A percentile compares a stretch with the other conserved stretches of the same genome.
These are phyloP conservation scores for Zingel zingel DNA, from an alignment of 2,113 vertebrate species.

Conservation along the genomic window DNA sequence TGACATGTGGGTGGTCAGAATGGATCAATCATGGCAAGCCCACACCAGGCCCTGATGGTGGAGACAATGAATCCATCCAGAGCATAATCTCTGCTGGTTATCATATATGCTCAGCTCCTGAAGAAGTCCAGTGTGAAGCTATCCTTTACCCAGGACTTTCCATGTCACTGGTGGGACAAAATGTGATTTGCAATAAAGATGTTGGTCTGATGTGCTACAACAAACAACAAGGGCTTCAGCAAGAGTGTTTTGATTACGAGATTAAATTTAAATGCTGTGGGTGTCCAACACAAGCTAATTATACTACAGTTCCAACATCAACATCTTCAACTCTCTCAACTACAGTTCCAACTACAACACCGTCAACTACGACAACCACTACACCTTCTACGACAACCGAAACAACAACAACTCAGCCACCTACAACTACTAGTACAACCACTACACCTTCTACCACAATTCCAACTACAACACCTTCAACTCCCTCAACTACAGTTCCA, in stretches of 20 bases:
- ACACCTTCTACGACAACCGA: neutral
- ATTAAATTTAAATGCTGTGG: conserved; percentile 65
- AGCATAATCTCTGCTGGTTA: conserved; percentile 20
- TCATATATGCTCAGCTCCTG: conserved; percentile 14
- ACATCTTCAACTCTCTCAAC: neutral
- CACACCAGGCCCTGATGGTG: conserved; percentile 58
- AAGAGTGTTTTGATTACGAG: conserved; percentile 75
- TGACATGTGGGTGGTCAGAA: conserved; percentile 27
- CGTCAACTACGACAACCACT: neutral
- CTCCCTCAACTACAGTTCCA: neutral
- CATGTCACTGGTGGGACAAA: conserved; percentile 62
- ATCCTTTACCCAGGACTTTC: conserved; percentile 8
- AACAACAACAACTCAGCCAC: conserved; percentile 1
- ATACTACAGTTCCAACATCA: no score
- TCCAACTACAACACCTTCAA: neutral
- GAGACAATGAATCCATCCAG: conserved; percentile 43
- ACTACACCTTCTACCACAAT: neutral
- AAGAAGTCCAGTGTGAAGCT: conserved; percentile 52
- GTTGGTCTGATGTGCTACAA: conserved; percentile 73
- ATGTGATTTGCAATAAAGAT: conserved; percentile 29
- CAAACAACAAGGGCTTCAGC: conserved; percentile 58
- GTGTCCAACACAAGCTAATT: neutral
- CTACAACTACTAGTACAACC: neutral
- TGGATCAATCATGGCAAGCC: conserved; percentile 49
- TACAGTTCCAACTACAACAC: rapidly evolving